These are phyloP conservation scores for Drosophila barbarae DNA, from an alignment of 2,888 invertebrate species.

Conservation along the genomic window DNA sequence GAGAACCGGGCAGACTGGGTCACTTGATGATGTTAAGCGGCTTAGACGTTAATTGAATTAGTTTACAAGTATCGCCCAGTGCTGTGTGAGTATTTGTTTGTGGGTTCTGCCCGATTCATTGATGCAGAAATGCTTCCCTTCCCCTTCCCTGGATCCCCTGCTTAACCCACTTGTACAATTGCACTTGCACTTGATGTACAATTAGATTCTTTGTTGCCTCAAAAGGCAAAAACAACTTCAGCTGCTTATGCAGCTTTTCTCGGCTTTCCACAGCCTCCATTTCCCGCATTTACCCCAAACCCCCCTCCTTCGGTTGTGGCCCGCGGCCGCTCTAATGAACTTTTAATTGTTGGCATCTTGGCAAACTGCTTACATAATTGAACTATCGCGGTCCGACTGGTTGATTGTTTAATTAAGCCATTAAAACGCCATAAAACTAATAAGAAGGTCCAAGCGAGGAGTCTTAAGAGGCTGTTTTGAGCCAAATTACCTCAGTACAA, in stretches of 20 bases:
- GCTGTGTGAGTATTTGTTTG: constrained; percentile 38
- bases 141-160: neutral
- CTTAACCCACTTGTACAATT: constrained; percentile 52
- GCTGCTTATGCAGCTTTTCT: constrained; percentile 36
- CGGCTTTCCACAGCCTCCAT: constrained; percentile 22
- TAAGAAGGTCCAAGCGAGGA: constrained; percentile 53
- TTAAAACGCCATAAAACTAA: constrained; percentile 69
- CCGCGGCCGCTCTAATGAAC: constrained; percentile 62
- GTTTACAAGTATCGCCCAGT: constrained; percentile 67
- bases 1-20: constrained; percentile 33
- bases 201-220: constrained; percentile 64
- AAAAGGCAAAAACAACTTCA: constrained; percentile 51
- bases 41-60: constrained; percentile 72
- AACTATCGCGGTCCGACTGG: constrained; percentile 57
- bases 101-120: constrained; percentile 52
- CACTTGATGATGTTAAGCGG: constrained; percentile 65
- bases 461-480: constrained; percentile 18
- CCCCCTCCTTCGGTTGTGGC: neutral
- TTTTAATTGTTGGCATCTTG: constrained; percentile 72
- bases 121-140: constrained; percentile 43
- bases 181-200: constrained; percentile 70
- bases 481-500: constrained; percentile 47
- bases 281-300: neutral
- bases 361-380: constrained; percentile 62
- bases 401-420: constrained; percentile 74